These are phyloP conservation scores for Eufriesea mexicana DNA, from an alignment of 1,140 invertebrate genomes.

Conservation along the genomic window DNA sequence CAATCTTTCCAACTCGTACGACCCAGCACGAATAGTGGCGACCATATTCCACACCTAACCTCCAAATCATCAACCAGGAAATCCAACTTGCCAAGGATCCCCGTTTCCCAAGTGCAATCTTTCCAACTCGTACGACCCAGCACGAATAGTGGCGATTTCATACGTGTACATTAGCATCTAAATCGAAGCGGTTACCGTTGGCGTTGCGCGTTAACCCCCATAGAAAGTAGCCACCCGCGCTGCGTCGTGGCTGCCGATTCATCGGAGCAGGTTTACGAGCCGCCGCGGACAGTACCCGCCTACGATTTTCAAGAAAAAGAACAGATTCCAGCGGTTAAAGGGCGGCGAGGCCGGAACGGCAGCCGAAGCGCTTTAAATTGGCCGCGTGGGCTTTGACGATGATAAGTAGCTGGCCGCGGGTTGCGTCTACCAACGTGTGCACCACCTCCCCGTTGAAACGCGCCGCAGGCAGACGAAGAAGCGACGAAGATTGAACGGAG, in stretches of 20 bases:
- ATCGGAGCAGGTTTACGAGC: background rate
- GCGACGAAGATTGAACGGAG: background rate
- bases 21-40: background rate
- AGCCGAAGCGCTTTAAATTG: constrained; percentile 60
- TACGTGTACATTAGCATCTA: background rate
- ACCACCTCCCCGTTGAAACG: constrained; percentile 4
- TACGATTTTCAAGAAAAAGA: constrained; percentile 52
- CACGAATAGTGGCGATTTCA: background rate
- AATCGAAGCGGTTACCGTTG: background rate
- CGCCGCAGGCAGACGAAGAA: background rate
- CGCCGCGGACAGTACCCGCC: background rate
- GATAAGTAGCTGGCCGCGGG: constrained; percentile 70
- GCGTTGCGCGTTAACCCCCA: background rate
- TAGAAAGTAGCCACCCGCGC: background rate
- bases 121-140: background rate
- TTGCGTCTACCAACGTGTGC: constrained; percentile 11
- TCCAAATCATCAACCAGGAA: no score
- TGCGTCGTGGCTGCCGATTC: background rate
- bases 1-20: background rate
- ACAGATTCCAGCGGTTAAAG: constrained; percentile 28
- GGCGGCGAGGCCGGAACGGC: constrained; percentile 25
- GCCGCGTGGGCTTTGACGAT: constrained; percentile 66
- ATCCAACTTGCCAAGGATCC: no score
- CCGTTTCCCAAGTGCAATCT: background rate
- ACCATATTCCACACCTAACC: no score